These are phyloP conservation scores for Muscina levida DNA, from an alignment of 2,888 invertebrate species.

Conservation along the genomic window DNA sequence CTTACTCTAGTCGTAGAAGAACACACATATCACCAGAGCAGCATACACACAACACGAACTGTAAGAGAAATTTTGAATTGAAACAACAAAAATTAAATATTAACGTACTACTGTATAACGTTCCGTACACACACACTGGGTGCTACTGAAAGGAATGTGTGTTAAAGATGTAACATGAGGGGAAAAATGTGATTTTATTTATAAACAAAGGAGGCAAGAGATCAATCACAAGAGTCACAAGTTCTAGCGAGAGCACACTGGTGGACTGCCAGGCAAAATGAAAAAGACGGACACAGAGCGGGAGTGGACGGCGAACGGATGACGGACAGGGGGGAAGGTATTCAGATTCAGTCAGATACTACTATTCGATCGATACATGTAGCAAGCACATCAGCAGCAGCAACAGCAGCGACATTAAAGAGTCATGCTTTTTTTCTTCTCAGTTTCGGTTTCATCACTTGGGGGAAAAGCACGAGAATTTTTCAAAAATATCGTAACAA, in stretches of 20 bases:
- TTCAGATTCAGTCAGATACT: slow-evolving; percentile 11
- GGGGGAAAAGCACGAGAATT: slow-evolving; percentile 26
- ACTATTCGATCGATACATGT: too few relatives aligned
- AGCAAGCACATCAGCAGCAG: neutral
- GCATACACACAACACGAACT: too few relatives aligned
- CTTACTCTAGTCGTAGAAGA: too few relatives aligned
- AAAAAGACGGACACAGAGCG: slow-evolving; percentile 17
- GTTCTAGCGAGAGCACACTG: slow-evolving; percentile 37
- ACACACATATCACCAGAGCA: too few relatives aligned
- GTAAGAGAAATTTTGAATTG: slow-evolving; percentile 11
- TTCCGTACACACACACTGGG: neutral
- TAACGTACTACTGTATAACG: neutral
- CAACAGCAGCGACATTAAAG: neutral
- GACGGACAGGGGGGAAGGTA: too few relatives aligned
- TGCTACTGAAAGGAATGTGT: slow-evolving; percentile 32
- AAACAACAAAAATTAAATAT: neutral
- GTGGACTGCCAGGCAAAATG: neutral
- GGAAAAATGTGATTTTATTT: slow-evolving; percentile 55
- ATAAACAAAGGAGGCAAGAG: slow-evolving; percentile 62
- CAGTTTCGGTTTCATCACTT: slow-evolving; percentile 33
- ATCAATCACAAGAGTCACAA: slow-evolving; percentile 64
- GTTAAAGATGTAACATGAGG: slow-evolving; percentile 41
- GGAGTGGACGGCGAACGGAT: neutral
- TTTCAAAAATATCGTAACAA: too few relatives aligned
- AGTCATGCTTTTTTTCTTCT: slow-evolving; percentile 39